Evolutionary conservation across 2,113 vertebrate species (phyloP).

Genomic region (Malurus melanocephalus): DNA sequence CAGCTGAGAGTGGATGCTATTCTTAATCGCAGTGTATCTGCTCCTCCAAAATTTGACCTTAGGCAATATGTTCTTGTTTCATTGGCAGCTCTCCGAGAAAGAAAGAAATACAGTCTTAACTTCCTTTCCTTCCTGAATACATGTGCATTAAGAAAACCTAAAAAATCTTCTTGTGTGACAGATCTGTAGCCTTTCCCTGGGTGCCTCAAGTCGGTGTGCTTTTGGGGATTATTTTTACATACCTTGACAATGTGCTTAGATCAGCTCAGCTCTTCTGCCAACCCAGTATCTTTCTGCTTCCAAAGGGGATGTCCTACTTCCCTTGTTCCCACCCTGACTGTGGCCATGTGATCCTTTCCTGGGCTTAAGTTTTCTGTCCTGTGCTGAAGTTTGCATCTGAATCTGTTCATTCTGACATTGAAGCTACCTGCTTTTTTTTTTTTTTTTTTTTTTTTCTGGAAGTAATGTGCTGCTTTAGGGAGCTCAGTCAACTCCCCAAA

Average conservation of each 20-base stretch:
- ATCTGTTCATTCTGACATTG: neutral
- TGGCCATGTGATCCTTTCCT: neutral
- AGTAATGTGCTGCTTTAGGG: neutral
- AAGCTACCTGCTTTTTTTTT: neutral
- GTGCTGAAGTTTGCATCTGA: neutral
- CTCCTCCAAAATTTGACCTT: neutral
- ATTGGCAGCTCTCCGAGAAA: neutral
- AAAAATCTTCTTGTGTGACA: neutral
- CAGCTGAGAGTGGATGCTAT: neutral
- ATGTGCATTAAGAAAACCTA: neutral
- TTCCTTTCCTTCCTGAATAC: slow-evolving; percentile 14
- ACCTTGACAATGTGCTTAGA: neutral
- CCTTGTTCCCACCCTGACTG: neutral
- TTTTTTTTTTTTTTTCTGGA: neutral
- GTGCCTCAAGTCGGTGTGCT: neutral
- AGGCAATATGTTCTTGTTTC: neutral
- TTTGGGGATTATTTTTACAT: neutral
- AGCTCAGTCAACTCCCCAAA: accelerated
- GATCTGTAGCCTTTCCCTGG: neutral
- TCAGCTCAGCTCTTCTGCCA: neutral
- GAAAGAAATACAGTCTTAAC: neutral
- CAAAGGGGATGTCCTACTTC: neutral
- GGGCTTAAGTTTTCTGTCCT: neutral
- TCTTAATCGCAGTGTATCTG: neutral
- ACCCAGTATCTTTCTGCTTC: neutral